A percentile compares a stretch with the other conserved stretches of the same genome.
Evolutionary conservation across 2,888 invertebrate species (phyloP).

Genomic region (Platycheirus rosarum): DNA sequence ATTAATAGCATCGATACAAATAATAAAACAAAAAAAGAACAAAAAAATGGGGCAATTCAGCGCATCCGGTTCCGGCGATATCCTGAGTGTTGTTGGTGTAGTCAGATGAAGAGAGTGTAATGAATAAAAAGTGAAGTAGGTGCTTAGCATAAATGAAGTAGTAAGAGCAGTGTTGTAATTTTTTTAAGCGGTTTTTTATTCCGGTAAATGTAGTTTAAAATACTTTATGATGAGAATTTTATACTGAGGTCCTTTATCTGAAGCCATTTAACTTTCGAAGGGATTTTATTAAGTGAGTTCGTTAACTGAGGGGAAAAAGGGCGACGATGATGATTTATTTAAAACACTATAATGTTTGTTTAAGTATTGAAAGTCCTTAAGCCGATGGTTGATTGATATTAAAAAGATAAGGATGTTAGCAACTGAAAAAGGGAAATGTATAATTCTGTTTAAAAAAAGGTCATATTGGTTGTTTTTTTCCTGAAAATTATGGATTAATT

Average conservation of each 20-base stretch:
- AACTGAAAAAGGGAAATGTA: too few species aligned
- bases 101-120: slow-evolving; percentile 6
- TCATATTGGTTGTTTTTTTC: too few species aligned
- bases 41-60: slow-evolving; percentile 14
- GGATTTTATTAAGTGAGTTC: too few species aligned
- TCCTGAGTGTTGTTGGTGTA: neutral
- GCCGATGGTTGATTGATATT: too few species aligned
- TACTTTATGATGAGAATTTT: neutral
- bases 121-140: slow-evolving; percentile 11
- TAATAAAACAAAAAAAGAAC: slow-evolving; percentile 26
- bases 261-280: neutral
- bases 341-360: too few species aligned
- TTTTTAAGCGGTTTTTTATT: neutral
- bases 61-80: neutral
- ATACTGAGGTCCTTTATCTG: neutral
- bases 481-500: too few species aligned
- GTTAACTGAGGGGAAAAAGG: too few species aligned
- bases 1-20: slow-evolving; percentile 50
- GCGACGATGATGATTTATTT: too few species aligned
- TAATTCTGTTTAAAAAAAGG: too few species aligned
- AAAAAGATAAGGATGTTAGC: too few species aligned
- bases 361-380: too few species aligned
- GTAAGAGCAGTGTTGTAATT: slow-evolving; percentile 10
- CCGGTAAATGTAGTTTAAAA: slow-evolving; percentile 5
- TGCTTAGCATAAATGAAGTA: slow-evolving; percentile 39